A percentile compares a stretch with the other conserved stretches of the same genome.
These are phyloP conservation scores for Camponotus pennsylvanicus DNA, from an alignment of 1,140 invertebrate genomes.

Conservation along the genomic window DNA sequence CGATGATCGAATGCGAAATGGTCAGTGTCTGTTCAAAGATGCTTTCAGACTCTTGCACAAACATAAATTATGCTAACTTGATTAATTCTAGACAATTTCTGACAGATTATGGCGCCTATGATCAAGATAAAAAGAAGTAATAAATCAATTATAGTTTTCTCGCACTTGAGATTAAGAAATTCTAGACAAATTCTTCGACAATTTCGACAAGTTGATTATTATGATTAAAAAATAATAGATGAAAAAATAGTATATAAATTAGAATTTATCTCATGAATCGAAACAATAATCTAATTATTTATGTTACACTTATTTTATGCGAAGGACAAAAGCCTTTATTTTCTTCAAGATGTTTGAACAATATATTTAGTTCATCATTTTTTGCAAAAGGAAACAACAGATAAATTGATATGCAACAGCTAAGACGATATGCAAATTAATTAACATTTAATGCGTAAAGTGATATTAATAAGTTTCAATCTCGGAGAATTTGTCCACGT, in stretches of 20 bases:
- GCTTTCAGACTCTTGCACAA: conserved; percentile 38
- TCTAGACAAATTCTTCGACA: background rate
- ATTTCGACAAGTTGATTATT: background rate
- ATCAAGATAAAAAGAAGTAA: conserved; percentile 5
- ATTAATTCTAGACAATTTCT: conserved; percentile 21
- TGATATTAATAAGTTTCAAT: background rate
- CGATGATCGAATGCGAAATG: conserved; percentile 24
- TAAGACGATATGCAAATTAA: background rate
- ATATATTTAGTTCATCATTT: background rate
- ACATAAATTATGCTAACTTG: background rate
- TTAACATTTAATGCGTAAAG: background rate
- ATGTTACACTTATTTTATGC: background rate
- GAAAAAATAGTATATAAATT: background rate
- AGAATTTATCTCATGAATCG: background rate
- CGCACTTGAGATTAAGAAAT: background rate
- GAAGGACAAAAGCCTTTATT: background rate
- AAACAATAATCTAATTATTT: background rate
- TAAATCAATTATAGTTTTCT: conserved; percentile 4
- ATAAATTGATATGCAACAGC: background rate
- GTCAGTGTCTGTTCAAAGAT: conserved; percentile 2
- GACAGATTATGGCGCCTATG: background rate
- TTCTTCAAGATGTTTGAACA: background rate
- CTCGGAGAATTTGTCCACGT: background rate
- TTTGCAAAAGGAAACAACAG: background rate
- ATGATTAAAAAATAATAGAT: background rate